Evolutionary conservation across 2,888 invertebrate species (phyloP), one percentile per base, ranked within the genome.

Genomic region (Arctia plantaginis): DNA sequence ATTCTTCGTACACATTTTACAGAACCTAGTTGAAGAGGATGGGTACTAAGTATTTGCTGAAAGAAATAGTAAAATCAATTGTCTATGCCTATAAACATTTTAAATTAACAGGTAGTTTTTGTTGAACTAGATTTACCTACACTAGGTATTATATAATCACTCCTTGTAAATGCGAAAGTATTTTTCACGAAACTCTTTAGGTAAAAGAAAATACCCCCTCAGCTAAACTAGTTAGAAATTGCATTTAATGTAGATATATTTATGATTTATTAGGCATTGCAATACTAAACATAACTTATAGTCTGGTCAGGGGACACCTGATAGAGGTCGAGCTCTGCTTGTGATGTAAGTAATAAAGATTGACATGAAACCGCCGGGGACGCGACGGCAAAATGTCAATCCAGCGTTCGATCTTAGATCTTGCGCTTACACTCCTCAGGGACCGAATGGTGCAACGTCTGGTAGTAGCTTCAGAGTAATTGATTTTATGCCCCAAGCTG

Each of bases 301-400:
- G 82, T 51, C 68, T 83, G 91, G 90, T 90, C 91, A 91, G 79
- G 84, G 82, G 90, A 89, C 87, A 90, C 81, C 82, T 89, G 90
- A 89, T 88, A 88, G 87, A 82, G 89, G 89, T 83, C 83, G 78
- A 83, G 80, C 73, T 75, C 77, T 73, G 78, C 75, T 75, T 80
- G 78, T 69, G 81, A 79, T 81, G 75, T 74, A 80, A 76, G 88
- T 92, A 93, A 94, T 93, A 93, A 93, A 92, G 94, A 94, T 93
- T 94, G 95, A 94, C 94, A 86, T 82, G 87, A 74, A 77, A 81
- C 87, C 87, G 81, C 82, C 83, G 86, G 93, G 91, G 90, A 88
- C 85, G 85, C 81, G 83, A 89, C 88, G 85, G 88, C 92, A 90
- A 91, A 92, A 90, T 93, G 94, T 93, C 94, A 94, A 94, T 94